Conservation (phyloP, 2,797 vertebrate genomes). For the Sebastes umbrosus region DNA sequence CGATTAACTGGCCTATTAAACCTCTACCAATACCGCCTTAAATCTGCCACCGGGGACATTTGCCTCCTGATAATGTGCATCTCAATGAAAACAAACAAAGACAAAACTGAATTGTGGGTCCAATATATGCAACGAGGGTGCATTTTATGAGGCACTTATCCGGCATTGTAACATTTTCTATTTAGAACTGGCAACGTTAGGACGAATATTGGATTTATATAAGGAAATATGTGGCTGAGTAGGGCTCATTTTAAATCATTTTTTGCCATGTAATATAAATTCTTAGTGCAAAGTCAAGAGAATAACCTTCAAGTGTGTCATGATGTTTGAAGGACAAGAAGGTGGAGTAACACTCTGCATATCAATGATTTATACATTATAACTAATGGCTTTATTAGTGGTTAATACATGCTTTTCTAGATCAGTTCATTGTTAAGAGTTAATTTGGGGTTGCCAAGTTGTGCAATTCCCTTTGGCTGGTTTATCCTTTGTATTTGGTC, state of each 20-base stretch:
- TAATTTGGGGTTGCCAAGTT: neutral
- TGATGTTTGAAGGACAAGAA: neutral
- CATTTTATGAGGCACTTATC: conserved; percentile 4
- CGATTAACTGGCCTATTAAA: conserved; percentile 75
- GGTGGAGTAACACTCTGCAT: too few relatives aligned
- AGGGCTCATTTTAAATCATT: neutral
- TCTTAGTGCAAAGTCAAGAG: neutral
- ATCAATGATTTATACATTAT: neutral
- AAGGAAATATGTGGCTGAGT: neutral
- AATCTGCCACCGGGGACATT: conserved; percentile 64
- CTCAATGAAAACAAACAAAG: conserved; percentile 33
- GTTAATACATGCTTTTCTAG: neutral
- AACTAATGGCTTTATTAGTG: neutral
- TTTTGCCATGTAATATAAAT: neutral
- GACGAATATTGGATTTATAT: neutral
- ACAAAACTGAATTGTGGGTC: neutral
- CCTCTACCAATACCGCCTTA: conserved; percentile 60
- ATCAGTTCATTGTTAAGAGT: neutral
- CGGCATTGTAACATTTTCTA: neutral
- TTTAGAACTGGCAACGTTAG: neutral
- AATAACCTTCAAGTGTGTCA: neutral
- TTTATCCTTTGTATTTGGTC: neutral
- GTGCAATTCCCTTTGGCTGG: neutral
- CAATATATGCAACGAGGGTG: neutral
- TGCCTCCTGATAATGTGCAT: conserved; percentile 50